Percentiles rank a stretch among this genome's conserved stretches.
Conservation (phyloP, 2,888 invertebrate genomes). For the Trimorus sp. region DNA sequence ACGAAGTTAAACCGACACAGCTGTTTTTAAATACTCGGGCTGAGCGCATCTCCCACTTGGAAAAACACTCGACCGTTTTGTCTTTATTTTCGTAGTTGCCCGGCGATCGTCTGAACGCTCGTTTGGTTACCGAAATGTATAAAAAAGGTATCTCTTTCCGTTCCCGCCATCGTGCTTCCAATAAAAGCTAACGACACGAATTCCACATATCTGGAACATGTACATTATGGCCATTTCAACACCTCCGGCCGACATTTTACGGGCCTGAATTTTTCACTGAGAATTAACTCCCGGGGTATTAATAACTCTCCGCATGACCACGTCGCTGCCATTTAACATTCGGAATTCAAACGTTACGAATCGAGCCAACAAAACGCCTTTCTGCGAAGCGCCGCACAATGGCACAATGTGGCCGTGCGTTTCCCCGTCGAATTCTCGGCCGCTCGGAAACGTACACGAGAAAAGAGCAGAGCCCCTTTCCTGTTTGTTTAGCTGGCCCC, state of each 20-base stretch:
- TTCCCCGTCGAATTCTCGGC: conserved; percentile 22
- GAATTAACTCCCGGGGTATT: conserved; percentile 37
- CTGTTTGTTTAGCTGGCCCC: conserved; percentile 52
- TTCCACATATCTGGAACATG: conserved; percentile 37
- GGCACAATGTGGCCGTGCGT: conserved; percentile 28
- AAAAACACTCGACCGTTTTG: conserved; percentile 38
- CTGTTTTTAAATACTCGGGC: conserved; percentile 43
- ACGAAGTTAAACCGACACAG: conserved; percentile 31
- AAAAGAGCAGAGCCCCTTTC: conserved; percentile 47
- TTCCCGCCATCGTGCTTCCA: conserved; percentile 21
- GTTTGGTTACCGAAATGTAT: background rate
- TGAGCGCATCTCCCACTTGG: conserved; percentile 37
- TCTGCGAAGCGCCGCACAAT: conserved; percentile 45
- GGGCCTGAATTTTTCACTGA: conserved; percentile 16
- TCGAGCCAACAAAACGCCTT: conserved; percentile 42
- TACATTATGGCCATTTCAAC: conserved; percentile 43
- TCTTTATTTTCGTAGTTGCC: conserved; percentile 27
- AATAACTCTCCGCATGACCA: conserved; percentile 38
- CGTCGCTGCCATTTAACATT: conserved; percentile 15
- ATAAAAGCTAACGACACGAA: conserved; percentile 37
- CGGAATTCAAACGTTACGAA: conserved; percentile 30
- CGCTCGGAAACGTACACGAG: conserved; percentile 12
- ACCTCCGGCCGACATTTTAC: conserved; percentile 30
- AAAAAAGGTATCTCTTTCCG: conserved; percentile 23
- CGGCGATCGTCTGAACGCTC: conserved; percentile 19